A percentile compares a stretch with the other conserved stretches of the same genome.
Conservation (phyloP, 2,888 invertebrate genomes). For the Gandaritis pyraliata region DNA sequence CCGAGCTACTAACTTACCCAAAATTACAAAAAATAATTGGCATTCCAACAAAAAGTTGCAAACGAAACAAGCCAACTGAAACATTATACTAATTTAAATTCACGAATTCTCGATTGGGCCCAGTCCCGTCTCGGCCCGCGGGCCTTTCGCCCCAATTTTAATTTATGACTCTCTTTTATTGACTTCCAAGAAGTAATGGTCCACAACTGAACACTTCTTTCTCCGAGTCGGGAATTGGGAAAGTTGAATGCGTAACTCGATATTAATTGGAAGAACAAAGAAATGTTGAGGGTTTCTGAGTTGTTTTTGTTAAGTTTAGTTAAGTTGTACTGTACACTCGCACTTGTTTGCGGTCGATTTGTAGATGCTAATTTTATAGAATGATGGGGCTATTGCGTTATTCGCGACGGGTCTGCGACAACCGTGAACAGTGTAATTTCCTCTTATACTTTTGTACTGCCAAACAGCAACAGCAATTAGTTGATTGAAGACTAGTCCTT, state of each 20-base stretch:
- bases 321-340: background rate
- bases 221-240: conserved; percentile 51
- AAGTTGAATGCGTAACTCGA: conserved; percentile 42
- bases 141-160: conserved; percentile 41
- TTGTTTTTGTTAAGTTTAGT: background rate
- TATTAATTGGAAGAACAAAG: conserved; percentile 26
- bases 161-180: conserved; percentile 48
- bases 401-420: no score
- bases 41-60: background rate
- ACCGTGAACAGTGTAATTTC: no score
- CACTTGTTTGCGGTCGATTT: background rate
- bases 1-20: background rate
- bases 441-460: no score
- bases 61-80: conserved; percentile 6
- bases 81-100: conserved; percentile 26
- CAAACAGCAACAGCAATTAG: no score
- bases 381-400: background rate
- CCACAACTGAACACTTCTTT: conserved; percentile 49
- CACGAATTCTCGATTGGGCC: conserved; percentile 7
- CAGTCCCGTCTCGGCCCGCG: background rate
- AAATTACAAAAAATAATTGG: background rate
- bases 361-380: background rate
- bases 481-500: no score
- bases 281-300: conserved; percentile 9
- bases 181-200: conserved; percentile 43